Conservation (phyloP, 2,888 invertebrate genomes). For the Ganaspis brasiliensis region DNA sequence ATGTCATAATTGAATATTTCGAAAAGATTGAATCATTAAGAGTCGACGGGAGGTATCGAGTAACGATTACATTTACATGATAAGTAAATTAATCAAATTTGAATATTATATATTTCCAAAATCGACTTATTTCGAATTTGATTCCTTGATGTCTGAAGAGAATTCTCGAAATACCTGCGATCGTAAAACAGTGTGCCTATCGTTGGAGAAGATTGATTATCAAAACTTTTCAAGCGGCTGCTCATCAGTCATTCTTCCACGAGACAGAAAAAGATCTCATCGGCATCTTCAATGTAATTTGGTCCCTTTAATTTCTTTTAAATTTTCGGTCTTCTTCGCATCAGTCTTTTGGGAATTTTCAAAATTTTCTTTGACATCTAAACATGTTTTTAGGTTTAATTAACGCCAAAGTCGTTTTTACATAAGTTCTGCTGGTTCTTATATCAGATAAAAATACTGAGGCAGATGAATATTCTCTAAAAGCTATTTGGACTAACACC, state of each 20-base stretch:
- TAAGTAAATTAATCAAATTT: slow-evolving; percentile 30
- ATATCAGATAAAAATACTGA: too few species aligned
- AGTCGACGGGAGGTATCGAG: slow-evolving; percentile 26
- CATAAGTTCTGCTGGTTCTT: too few species aligned
- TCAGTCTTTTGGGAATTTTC: not conserved
- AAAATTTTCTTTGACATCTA: not conserved
- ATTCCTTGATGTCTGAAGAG: not conserved
- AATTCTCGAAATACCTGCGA: slow-evolving; percentile 19
- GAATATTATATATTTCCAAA: slow-evolving; percentile 24
- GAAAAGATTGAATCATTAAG: slow-evolving; percentile 24
- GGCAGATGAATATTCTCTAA: too few species aligned
- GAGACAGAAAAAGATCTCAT: slow-evolving; percentile 55
- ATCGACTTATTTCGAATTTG: slow-evolving; percentile 24
- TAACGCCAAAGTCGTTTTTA: too few species aligned
- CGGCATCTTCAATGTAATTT: slow-evolving; percentile 40
- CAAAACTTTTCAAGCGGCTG: slow-evolving; percentile 50
- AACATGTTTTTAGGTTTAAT: too few species aligned
- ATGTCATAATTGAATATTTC: slow-evolving; percentile 28
- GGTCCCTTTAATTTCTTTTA: slow-evolving; percentile 10
- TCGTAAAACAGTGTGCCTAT: slow-evolving; percentile 37
- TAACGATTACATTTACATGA: slow-evolving; percentile 25
- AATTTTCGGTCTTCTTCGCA: not conserved
- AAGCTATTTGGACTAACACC: too few species aligned
- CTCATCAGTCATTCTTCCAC: slow-evolving; percentile 56
- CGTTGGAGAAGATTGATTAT: slow-evolving; percentile 56